A percentile compares a stretch with the other conserved stretches of the same genome.
phyloP scores from a whole-genome alignment of 2,797 vertebrate genomes.

The Anisognathus igniventris region DNA sequence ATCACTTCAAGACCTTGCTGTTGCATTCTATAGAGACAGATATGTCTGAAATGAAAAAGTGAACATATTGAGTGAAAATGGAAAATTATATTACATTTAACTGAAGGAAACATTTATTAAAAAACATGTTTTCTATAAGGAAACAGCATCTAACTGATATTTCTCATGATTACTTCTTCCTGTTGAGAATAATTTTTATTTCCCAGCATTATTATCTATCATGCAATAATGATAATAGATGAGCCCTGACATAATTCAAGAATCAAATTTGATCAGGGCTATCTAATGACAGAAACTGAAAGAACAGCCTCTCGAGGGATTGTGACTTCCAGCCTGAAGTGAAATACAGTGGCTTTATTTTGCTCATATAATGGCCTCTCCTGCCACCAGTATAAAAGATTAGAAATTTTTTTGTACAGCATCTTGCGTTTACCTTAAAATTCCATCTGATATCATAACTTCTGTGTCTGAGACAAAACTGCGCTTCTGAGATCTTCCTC shows the following conservation, averaged over 20 bases:
- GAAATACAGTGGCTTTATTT: not conserved
- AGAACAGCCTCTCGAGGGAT: not conserved
- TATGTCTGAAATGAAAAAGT: constrained; percentile 19
- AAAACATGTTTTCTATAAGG: constrained; percentile 10
- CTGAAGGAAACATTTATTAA: constrained; percentile 17
- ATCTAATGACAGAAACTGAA: constrained; percentile 34
- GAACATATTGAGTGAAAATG: not conserved
- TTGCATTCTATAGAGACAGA: constrained; percentile 8
- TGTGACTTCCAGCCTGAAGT: not conserved
- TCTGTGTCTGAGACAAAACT: not conserved
- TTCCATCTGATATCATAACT: not conserved
- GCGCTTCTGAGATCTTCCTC: not conserved
- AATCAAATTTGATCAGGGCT: constrained; percentile 20
- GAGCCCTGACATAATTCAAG: constrained; percentile 33
- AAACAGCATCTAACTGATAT: not conserved
- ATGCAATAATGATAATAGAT: constrained; percentile 41
- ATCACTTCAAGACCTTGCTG: constrained; percentile 3
- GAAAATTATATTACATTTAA: constrained; percentile 49
- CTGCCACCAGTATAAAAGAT: not conserved
- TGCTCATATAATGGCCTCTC: not conserved
- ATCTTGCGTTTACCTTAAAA: not conserved
- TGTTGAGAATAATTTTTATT: constrained; percentile 22
- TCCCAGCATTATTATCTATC: constrained; percentile 23
- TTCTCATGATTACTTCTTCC: constrained; percentile 2
- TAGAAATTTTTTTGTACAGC: not conserved